phyloP scores from a whole-genome alignment of 2,888 invertebrate species.

The Mayetiola destructor region DNA sequence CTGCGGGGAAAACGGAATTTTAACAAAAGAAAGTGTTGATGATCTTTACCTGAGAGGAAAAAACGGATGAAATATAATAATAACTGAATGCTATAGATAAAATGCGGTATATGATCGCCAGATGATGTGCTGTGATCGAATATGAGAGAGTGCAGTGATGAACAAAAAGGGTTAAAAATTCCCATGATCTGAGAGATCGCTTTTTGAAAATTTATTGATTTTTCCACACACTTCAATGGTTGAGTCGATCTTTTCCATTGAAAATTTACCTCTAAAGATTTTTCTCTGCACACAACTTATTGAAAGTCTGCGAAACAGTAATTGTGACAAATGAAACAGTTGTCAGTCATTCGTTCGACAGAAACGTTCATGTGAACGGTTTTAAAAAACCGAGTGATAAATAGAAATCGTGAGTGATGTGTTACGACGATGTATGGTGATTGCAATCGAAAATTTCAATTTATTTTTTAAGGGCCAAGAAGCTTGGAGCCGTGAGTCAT shows the following conservation, averaged over 20 bases:
- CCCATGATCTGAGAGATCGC: neutral
- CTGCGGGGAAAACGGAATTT: neutral
- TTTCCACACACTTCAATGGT: neutral
- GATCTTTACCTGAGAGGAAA: conserved; percentile 2
- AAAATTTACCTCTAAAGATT: neutral
- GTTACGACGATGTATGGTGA: no score
- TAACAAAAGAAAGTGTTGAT: neutral
- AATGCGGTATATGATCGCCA: neutral
- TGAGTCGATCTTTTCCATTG: neutral
- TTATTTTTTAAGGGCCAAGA: no score
- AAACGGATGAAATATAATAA: neutral
- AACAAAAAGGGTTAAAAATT: conserved; percentile 1
- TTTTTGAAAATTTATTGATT: neutral
- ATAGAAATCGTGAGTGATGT: neutral
- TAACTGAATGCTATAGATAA: neutral
- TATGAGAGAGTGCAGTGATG: neutral
- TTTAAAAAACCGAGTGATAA: neutral
- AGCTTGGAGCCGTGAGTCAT: no score
- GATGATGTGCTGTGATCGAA: no score
- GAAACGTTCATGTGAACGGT: neutral
- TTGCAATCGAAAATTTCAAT: neutral
- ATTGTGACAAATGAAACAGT: neutral
- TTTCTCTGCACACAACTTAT: neutral
- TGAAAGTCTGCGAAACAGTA: neutral
- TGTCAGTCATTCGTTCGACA: neutral